A percentile compares a stretch with the other conserved stretches of the same genome.
Evolutionary conservation across 2,888 invertebrate species (phyloP).

Genomic region (Nephrotoma appendiculata): DNA sequence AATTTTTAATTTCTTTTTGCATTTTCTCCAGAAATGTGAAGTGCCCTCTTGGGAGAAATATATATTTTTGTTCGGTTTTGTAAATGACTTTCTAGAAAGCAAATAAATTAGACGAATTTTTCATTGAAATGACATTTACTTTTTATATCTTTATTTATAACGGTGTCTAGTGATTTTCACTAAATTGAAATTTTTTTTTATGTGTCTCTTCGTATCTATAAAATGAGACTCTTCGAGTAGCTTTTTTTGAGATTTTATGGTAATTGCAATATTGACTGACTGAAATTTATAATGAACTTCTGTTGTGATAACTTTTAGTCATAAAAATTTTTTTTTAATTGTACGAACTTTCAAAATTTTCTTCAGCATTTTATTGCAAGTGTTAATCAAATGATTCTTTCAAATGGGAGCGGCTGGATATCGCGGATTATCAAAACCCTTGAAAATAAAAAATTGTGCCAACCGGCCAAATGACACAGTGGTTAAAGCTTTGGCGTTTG

Average conservation of each 20-base stretch:
- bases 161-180: background rate
- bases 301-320: no score
- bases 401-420: no score
- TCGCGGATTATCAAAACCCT: no score
- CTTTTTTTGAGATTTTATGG: background rate
- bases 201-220: background rate
- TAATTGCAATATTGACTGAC: no score
- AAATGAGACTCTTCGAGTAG: background rate
- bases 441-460: no score
- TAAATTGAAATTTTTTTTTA: background rate
- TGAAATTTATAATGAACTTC: no score
- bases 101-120: background rate
- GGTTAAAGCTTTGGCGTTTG: no score
- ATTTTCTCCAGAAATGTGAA: background rate
- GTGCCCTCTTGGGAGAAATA: background rate
- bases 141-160: background rate
- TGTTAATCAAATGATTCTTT: no score
- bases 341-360: no score
- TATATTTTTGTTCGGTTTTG: background rate
- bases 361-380: no score
- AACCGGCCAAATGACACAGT: no score
- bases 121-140: background rate
- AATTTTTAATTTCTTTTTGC: background rate
- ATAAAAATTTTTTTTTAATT: no score
- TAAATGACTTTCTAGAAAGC: background rate